Evolutionary conservation across 1,140 invertebrate genomes (phyloP).

Genomic region (Geopemphigus sp.): DNA sequence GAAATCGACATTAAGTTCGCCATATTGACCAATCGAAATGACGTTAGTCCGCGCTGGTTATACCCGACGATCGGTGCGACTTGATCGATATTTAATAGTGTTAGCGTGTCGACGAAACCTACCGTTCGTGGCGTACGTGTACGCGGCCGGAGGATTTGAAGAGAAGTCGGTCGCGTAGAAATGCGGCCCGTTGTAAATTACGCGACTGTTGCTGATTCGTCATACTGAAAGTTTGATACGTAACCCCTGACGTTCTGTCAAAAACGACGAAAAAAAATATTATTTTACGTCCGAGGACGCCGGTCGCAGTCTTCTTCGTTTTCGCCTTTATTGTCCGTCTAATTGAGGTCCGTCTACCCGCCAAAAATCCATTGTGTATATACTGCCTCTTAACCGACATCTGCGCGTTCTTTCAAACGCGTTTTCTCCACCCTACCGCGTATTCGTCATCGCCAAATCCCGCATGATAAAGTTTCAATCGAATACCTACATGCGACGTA

Average conservation of each 20-base stretch:
- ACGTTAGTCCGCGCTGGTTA: too few species aligned
- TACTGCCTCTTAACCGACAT: background rate
- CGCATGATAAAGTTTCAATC: conserved; percentile 38
- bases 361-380: background rate
- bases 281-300: too few species aligned
- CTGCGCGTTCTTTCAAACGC: conserved; percentile 13
- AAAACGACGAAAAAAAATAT: background rate
- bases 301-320: conserved; percentile 1
- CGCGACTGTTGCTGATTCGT: background rate
- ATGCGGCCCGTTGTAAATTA: too few species aligned
- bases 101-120: too few species aligned
- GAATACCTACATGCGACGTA: conserved; percentile 22
- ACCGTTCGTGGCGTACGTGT: too few species aligned
- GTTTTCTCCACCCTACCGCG: background rate
- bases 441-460: background rate
- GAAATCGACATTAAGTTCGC: too few species aligned
- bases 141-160: too few species aligned
- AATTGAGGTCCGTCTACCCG: conserved; percentile 25
- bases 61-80: too few species aligned
- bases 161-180: too few species aligned
- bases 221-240: conserved; percentile 29
- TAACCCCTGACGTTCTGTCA: too few species aligned
- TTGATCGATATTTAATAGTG: too few species aligned
- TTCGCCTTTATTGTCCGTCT: conserved; percentile 40
- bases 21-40: too few species aligned